These are phyloP conservation scores for Caerostris darwini DNA, from an alignment of 1,140 invertebrate genomes.

Conservation along the genomic window DNA sequence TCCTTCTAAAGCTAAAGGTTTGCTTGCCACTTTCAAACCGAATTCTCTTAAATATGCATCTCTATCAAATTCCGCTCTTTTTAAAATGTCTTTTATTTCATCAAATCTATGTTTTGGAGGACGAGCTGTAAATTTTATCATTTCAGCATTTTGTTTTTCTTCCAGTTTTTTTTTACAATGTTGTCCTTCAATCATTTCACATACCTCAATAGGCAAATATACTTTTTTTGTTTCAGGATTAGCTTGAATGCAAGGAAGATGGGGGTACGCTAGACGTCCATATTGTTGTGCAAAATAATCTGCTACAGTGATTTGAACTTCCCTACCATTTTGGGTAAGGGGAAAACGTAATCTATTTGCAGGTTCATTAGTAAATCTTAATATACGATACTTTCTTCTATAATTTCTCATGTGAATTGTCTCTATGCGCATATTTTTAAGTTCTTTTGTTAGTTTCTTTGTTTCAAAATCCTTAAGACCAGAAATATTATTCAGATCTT, in stretches of 20 bases:
- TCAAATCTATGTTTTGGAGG: constrained; percentile 79
- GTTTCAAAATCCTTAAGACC: constrained; percentile 56
- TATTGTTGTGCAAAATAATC: constrained; percentile 62
- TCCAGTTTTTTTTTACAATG: constrained; percentile 77
- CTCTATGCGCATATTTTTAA: constrained; percentile 77
- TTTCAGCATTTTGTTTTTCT: constrained; percentile 74
- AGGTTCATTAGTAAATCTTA: constrained; percentile 59
- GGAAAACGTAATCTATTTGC: constrained; percentile 72
- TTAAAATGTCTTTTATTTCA: constrained; percentile 42
- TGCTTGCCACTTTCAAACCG: constrained; percentile 74
- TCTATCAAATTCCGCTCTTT: not conserved
- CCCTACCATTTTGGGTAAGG: not conserved
- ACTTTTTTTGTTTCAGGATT: constrained; percentile 78
- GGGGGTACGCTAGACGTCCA: constrained; percentile 77
- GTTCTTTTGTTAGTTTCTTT: constrained; percentile 58
- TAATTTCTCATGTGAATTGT: constrained; percentile 77
- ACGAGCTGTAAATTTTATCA: constrained; percentile 80
- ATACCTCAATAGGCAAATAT: constrained; percentile 81
- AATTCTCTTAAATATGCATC: constrained; percentile 79
- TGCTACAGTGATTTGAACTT: not conserved
- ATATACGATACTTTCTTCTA: constrained; percentile 76
- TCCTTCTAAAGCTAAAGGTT: constrained; percentile 77
- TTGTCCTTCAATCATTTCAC: constrained; percentile 80
- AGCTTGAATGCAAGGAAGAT: constrained; percentile 81
- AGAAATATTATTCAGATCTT: not conserved